Conservation (phyloP, 2,888 invertebrate species). For the Cheilosia scutellata region DNA sequence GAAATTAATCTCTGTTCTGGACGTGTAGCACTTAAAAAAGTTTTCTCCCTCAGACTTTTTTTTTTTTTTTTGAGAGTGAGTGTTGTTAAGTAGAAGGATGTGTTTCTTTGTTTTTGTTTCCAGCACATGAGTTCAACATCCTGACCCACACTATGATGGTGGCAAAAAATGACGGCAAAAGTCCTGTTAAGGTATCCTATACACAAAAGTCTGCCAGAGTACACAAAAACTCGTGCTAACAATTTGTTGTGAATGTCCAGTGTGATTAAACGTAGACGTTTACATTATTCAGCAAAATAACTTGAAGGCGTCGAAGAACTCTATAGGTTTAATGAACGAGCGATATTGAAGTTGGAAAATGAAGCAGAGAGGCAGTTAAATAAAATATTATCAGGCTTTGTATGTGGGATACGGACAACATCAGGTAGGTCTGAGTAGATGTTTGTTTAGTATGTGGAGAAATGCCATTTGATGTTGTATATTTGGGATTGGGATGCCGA, state of each 20-base stretch:
- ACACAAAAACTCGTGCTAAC: conserved; percentile 18
- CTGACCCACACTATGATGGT: background rate
- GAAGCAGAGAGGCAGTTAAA: too few species aligned
- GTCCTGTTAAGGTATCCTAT: conserved; percentile 18
- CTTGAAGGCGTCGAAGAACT: conserved; percentile 2
- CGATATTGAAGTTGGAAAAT: too few species aligned
- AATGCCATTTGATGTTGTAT: too few species aligned
- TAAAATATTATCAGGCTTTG: too few species aligned
- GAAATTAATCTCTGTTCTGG: conserved; percentile 63
- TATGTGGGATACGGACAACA: too few species aligned
- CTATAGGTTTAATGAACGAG: background rate
- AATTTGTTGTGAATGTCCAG: conserved; percentile 25
- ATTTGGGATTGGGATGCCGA: too few species aligned
- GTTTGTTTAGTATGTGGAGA: too few species aligned
- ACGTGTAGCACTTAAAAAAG: conserved; percentile 66
- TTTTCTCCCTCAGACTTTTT: conserved; percentile 56
- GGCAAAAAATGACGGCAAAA: background rate
- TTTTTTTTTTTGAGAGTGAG: conserved; percentile 26
- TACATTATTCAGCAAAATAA: conserved; percentile 9
- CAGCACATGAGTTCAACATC: conserved; percentile 16
- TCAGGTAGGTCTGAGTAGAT: too few species aligned
- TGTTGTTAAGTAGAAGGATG: conserved; percentile 28
- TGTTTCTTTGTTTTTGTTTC: conserved; percentile 11
- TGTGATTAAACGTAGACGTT: conserved; percentile 24
- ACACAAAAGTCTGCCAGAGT: background rate